Base-by-base conservation (phyloP, 2,888 invertebrate genomes). In the Blastobasis lacticolella region DNA sequence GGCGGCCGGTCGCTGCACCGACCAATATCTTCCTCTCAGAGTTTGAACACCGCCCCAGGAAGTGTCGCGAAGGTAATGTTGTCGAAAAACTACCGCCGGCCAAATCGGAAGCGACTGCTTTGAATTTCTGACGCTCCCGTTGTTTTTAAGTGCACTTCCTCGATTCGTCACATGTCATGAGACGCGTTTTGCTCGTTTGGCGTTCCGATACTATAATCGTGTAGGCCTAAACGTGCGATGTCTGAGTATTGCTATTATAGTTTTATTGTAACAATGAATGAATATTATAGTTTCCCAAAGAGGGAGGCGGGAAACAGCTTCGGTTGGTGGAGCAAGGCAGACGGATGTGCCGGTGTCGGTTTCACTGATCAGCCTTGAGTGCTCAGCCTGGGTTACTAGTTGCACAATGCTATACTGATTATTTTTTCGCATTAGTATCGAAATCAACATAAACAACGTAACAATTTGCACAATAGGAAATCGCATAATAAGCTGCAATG, bases 1-100 rank as follows among this genome's bases (percentile, higher is more conserved):
- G 69, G 63, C 67, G 80, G 74, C 73, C 86, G 85, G 85, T 86
- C 85, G 86, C 71, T 86, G 86, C 86, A 83, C 87, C 77, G 78
- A 66, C 66, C 71, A 63, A 62, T 60, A 78, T 81, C 81, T 85
- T 85, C 85, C 86, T 85, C 81, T 78, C 69, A 74, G 67, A 71
- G 59, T 66, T 72, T 78, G 74, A 75, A 74, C 78, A 67, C 70
- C 74, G 63, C 62, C 76, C 69, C 81, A 86, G 87, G 88, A 87
- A 87, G 78, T 80, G 60, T 68, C 57, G 64, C 67, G 85, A 88
- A 88, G 85, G 87, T 84, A 78, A 86, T 73, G 68, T 69, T 69
- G 65, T 76, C 76, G 61, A 78, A 78, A 76, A 62, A 70, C 67
- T 71, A 69, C 73, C 61, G 67, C 64, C 66, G 64, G 63, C 69